Percentiles rank a stretch among this genome's conserved stretches.
These are phyloP conservation scores for Trogon surrucura DNA, from an alignment of 2,113 vertebrate genomes.

Conservation along the genomic window DNA sequence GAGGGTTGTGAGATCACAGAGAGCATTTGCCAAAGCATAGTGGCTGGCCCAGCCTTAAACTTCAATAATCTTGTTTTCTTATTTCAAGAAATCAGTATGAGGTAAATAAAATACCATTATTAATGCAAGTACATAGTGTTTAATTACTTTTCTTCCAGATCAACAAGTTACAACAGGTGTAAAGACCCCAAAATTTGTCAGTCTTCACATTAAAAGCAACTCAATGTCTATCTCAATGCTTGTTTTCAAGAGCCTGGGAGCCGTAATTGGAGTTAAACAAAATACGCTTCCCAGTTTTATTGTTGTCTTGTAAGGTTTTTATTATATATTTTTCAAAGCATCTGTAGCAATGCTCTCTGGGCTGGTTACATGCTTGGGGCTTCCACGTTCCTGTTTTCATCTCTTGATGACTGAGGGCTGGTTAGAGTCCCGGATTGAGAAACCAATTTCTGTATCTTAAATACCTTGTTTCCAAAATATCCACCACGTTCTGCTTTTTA, in stretches of 20 bases:
- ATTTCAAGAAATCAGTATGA: neutral
- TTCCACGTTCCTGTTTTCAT: neutral
- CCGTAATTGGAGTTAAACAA: neutral
- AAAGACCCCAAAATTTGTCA: neutral
- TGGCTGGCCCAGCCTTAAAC: no score
- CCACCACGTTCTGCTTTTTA: neutral
- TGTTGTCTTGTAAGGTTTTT: neutral
- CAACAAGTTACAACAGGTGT: neutral
- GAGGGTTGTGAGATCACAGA: no score
- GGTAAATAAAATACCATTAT: neutral
- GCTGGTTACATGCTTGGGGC: accelerated
- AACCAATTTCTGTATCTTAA: neutral
- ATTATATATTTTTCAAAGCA: neutral
- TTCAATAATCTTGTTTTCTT: neutral
- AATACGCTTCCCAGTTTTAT: neutral
- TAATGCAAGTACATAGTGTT: neutral
- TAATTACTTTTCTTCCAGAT: neutral
- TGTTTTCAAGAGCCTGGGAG: neutral
- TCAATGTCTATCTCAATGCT: neutral
- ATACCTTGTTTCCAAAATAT: neutral
- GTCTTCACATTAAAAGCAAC: neutral
- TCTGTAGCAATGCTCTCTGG: neutral
- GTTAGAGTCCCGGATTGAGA: neutral
- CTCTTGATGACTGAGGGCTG: neutral
- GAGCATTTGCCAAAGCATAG: no score